phyloP scores from a whole-genome alignment of 2,113 vertebrate genomes.

The Silurus glanis region DNA sequence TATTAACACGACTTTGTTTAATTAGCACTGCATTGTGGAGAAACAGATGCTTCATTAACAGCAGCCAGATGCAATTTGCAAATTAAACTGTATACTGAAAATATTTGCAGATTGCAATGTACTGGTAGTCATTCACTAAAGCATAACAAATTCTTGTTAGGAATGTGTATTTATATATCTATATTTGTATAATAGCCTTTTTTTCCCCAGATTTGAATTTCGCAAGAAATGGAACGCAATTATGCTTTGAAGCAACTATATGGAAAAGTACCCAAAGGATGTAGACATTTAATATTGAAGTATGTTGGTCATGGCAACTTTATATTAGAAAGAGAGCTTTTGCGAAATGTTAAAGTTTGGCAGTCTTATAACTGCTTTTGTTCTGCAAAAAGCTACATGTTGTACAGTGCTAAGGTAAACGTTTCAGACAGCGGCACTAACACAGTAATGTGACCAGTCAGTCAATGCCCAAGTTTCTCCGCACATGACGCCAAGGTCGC shows the following conservation, averaged over 20 bases:
- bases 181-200: not conserved
- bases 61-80: constrained; percentile 18
- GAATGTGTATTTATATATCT: not conserved
- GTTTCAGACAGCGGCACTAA: not conserved
- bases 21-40: constrained; percentile 5
- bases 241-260: not conserved
- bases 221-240: not conserved
- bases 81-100: constrained; percentile 6
- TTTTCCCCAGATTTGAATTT: not conserved
- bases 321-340: not conserved
- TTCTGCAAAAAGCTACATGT: not conserved
- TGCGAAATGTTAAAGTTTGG: not conserved
- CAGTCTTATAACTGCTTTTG: not conserved
- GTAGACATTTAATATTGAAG: not conserved
- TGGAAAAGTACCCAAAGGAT: not conserved
- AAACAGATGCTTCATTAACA: constrained; percentile 31
- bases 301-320: not conserved
- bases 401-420: not conserved
- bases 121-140: not conserved
- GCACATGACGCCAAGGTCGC: not conserved
- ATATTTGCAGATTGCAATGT: not conserved
- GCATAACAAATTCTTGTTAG: not conserved
- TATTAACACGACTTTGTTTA: constrained; percentile 17
- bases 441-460: not conserved
- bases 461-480: not conserved